phyloP scores from a whole-genome alignment of 2,113 vertebrate genomes.

The Gopherus flavomarginatus region DNA sequence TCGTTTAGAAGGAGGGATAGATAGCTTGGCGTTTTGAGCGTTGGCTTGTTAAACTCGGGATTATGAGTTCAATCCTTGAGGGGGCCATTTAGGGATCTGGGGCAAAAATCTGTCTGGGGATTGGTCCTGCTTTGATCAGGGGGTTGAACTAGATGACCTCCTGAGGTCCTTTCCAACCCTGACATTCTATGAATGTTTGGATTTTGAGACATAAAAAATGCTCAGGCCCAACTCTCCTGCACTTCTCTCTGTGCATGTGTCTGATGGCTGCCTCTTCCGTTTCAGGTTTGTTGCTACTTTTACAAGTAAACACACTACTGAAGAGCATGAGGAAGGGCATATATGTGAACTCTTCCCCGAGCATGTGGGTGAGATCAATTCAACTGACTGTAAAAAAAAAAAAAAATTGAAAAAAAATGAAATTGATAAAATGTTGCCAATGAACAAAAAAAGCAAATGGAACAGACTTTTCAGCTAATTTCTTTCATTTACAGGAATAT shows the following conservation, averaged over 20 bases:
- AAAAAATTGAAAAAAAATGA: not conserved
- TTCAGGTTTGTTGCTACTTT: not conserved
- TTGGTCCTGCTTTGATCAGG: too few species aligned
- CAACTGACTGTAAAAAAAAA: not conserved
- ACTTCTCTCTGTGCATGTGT: not conserved
- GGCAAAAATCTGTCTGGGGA: too few species aligned
- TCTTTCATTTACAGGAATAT: not conserved
- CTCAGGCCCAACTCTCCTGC: not conserved
- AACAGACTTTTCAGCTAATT: not conserved
- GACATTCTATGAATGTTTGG: not conserved
- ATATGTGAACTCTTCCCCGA: not conserved
- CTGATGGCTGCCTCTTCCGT: not conserved
- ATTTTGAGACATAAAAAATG: not conserved
- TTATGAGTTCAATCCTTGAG: too few species aligned
- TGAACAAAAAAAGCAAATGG: not conserved
- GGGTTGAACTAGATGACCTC: too few species aligned
- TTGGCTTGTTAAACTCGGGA: too few species aligned
- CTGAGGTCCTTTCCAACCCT: too few species aligned
- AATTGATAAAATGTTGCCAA: not conserved
- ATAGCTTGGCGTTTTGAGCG: too few species aligned
- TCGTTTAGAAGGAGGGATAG: not conserved
- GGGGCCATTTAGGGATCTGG: too few species aligned
- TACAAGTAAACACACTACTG: not conserved
- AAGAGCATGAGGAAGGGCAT: not conserved
- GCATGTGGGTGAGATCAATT: not conserved